Conservation (phyloP, 2,888 invertebrate species). For the Monoplex corrugatus region DNA sequence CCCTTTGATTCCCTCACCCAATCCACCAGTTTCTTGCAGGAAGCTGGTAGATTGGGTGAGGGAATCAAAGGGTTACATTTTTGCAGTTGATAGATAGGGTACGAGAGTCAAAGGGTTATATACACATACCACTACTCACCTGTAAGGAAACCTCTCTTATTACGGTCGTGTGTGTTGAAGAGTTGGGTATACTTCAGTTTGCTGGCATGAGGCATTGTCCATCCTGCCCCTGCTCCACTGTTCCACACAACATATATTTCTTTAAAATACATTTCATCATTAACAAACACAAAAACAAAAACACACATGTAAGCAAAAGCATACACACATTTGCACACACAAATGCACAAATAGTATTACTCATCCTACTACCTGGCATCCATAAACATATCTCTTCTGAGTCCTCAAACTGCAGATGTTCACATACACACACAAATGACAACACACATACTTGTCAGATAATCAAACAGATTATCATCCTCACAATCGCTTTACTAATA, state of each 20-base stretch:
- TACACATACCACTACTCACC: constrained; percentile 63
- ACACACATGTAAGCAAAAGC: neutral
- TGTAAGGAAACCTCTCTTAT: constrained; percentile 92
- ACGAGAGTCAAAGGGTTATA: too few species aligned
- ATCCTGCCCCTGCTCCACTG: constrained; percentile 82
- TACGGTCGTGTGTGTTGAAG: constrained; percentile 94
- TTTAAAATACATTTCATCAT: neutral
- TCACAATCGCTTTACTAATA: too few species aligned
- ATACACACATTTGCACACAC: neutral
- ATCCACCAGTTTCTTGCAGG: too few species aligned
- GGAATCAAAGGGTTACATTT: too few species aligned
- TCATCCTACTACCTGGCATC: too few species aligned
- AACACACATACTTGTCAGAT: neutral
- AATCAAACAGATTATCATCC: too few species aligned
- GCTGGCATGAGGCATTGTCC: constrained; percentile 92
- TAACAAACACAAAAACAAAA: neutral
- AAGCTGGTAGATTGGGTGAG: too few species aligned
- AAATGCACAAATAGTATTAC: neutral
- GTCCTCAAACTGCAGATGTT: neutral
- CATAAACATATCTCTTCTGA: too few species aligned
- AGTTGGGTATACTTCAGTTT: constrained; percentile 96
- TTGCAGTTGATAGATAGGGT: too few species aligned
- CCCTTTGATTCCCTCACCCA: too few species aligned
- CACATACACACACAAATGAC: neutral
- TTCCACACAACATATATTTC: neutral